phyloP scores from a whole-genome alignment of 2,797 vertebrate species.

The Coccyzus lansbergi region DNA sequence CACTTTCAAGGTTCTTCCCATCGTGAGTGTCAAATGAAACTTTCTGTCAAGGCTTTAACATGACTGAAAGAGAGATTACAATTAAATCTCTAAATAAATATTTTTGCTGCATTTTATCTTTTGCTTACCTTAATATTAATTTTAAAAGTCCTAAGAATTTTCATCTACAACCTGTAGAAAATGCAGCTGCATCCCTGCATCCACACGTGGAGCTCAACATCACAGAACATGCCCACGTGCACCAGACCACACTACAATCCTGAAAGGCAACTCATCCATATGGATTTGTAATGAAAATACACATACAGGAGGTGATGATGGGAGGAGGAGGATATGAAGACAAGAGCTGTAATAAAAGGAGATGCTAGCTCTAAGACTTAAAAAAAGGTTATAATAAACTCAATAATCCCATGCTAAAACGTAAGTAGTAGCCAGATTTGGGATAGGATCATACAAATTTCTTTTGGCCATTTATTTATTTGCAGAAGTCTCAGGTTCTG shows the following conservation, averaged over 20 bases:
- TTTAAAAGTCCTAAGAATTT: not conserved
- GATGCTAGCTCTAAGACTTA: not conserved
- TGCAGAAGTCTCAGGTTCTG: not conserved
- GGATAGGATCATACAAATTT: not conserved
- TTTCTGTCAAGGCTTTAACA: not conserved
- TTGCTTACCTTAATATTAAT: not conserved
- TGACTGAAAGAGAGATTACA: not conserved
- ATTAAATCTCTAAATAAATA: not conserved
- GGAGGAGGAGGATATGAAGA: not conserved
- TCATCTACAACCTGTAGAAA: not conserved
- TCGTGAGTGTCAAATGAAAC: not conserved
- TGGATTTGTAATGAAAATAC: not conserved
- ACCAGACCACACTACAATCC: not conserved
- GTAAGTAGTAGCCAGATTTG: not conserved
- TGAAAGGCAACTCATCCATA: not conserved
- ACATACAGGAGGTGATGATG: not conserved
- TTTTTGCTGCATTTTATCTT: not conserved
- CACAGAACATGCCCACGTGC: not conserved
- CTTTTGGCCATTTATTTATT: not conserved
- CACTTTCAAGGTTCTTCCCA: not conserved
- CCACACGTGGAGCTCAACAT: not conserved
- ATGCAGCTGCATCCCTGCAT: not conserved
- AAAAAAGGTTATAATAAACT: not conserved
- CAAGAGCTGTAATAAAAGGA: not conserved
- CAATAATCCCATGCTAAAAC: not conserved